A percentile compares a stretch with the other conserved stretches of the same genome.
These are phyloP conservation scores for Oophaga sylvatica DNA, from an alignment of 2,797 vertebrate species.

Conservation along the genomic window DNA sequence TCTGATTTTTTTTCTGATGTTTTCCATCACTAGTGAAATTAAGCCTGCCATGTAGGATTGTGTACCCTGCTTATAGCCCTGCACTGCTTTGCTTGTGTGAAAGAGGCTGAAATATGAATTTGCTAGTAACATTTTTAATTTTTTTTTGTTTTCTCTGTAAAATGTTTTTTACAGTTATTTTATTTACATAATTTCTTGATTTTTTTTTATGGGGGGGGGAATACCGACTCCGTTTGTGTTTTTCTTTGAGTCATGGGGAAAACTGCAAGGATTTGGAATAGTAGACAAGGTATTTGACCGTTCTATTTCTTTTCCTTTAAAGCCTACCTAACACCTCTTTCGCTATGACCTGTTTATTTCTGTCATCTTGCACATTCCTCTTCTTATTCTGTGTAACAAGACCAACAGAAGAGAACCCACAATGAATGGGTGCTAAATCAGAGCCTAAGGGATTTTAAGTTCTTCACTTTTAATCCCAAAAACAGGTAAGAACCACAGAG, in stretches of 20 bases:
- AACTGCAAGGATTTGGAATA: not conserved
- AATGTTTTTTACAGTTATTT: not conserved
- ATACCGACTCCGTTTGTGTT: not conserved
- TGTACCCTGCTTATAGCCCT: not conserved
- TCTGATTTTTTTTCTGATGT: conserved; percentile 28
- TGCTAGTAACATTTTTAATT: not conserved
- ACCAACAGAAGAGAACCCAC: too few relatives aligned
- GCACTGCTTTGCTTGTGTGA: not conserved
- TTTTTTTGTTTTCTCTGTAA: too few relatives aligned
- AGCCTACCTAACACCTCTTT: not conserved
- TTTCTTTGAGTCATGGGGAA: not conserved
- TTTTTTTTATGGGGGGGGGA: not conserved
- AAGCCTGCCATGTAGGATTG: conserved; percentile 29
- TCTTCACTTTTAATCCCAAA: too few relatives aligned
- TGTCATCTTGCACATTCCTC: too few relatives aligned
- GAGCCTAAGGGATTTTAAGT: too few relatives aligned
- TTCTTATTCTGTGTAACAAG: too few relatives aligned
- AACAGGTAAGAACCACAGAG: too few relatives aligned
- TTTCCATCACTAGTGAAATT: conserved; percentile 28
- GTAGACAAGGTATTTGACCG: too few relatives aligned
- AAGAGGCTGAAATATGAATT: not conserved
- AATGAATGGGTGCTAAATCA: too few relatives aligned
- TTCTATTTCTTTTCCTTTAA: not conserved
- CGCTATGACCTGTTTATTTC: not conserved
- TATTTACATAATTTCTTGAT: not conserved